Base-by-base conservation (phyloP, 2,797 vertebrate species). In the Carapus acus region DNA sequence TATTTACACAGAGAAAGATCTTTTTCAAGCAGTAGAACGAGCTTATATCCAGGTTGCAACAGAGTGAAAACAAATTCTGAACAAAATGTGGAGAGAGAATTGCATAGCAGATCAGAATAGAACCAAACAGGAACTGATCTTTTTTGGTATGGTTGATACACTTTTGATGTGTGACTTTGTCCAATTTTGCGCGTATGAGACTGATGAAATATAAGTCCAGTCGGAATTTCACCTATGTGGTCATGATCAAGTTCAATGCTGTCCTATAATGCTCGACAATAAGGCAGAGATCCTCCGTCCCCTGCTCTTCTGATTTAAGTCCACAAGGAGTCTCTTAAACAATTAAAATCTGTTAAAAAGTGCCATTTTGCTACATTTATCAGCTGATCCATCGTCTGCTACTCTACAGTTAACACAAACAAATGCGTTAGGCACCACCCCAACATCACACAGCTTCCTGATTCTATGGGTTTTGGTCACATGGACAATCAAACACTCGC, bases 361-460 rank as follows among this genome's bases (percentile, higher is more conserved):
- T 91, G 94, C 93, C 89, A 80, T 92, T 92, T 93, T 94, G 95
- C 94, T 96, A 94, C 94, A 93, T 92, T 86, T 75, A 81, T 87
- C 81, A 84, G 90, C 86, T 81, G 83, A 90, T 88, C 77, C 80
- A 76, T 63, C 78, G 80, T 82, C 82, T 79, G 83, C 83, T 84
- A 76, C 74, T 67, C 31, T 78, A 86, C 77, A 68, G 65, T 75
- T 52, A 59, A 80, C 83, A 85, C 89, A 88, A 76, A 62, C 75
- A 80, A 80, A 71, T 70, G 69, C 77, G 77, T 81, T 61, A 67
- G 72, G 75, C 79, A 69, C 67, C 44, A n/a, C 62, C 63, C 61
- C 49, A 33, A 77, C 57, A 16, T 68, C 69, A 68, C 79, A 80
- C 75, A 80, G 80, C 60, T 85, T 86, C 83, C 76, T 80, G 78